Evolutionary conservation across 2,888 invertebrate genomes (phyloP).

Genomic region (Ommatoiulus sabulosus): DNA sequence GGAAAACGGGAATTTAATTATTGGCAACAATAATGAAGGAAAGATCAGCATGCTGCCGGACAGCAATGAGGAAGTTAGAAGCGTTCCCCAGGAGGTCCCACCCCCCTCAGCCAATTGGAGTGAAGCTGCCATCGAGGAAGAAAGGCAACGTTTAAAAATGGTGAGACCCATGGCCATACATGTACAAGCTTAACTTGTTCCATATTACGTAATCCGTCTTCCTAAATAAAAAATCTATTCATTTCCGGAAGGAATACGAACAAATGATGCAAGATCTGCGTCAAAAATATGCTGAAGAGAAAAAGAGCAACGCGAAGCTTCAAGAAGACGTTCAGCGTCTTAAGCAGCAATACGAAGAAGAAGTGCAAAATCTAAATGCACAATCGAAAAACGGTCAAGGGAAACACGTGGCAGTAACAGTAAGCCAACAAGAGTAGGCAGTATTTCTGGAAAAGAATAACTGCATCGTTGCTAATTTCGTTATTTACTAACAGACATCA

Average conservation of each 20-base stretch:
- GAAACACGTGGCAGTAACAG: neutral
- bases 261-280: conserved; percentile 69
- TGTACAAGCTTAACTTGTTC: neutral
- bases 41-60: neutral
- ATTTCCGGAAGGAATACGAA: conserved; percentile 69
- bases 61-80: neutral
- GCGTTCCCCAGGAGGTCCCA: neutral
- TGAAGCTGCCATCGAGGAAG: conserved; percentile 52
- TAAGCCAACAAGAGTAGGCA: neutral
- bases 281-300: conserved; percentile 68
- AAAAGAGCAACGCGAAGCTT: conserved; percentile 70
- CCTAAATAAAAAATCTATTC: neutral
- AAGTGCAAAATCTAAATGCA: conserved; percentile 67
- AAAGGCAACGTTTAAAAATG: conserved; percentile 57
- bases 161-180: conserved; percentile 39
- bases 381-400: neutral
- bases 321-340: conserved; percentile 74
- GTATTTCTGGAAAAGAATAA: neutral
- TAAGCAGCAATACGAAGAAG: conserved; percentile 72
- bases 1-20: neutral
- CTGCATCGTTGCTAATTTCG: neutral
- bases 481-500: neutral
- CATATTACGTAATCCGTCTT: neutral
- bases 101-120: neutral
- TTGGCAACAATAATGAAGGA: neutral